Evolutionary conservation across 1,140 invertebrate genomes (phyloP).

Genomic region (Sarcophaga bullata): DNA sequence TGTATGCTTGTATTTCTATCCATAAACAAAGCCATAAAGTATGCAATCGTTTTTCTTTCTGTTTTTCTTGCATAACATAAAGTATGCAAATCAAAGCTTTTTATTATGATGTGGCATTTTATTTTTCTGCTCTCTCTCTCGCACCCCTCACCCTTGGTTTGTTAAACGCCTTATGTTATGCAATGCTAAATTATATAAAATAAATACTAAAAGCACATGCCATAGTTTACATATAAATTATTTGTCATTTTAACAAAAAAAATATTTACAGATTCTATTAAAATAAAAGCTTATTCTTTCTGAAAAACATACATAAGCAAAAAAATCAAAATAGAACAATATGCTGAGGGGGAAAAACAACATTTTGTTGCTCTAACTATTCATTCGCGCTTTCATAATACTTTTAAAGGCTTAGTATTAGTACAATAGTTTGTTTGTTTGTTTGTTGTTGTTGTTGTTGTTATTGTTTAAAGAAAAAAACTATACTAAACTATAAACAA

Average conservation of each 20-base stretch:
- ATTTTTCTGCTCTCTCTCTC: neutral
- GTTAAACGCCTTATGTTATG: neutral
- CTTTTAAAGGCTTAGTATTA: conserved; percentile 24
- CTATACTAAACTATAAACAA: neutral
- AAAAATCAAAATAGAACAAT: neutral
- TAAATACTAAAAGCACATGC: neutral
- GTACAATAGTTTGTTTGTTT: conserved; percentile 16
- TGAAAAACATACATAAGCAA: neutral
- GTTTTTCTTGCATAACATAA: neutral
- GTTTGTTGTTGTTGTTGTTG: no score
- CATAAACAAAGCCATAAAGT: no score
- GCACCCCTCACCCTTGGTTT: neutral
- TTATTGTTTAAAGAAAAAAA: no score
- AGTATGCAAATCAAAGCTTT: neutral
- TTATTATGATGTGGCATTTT: neutral
- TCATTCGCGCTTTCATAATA: conserved; percentile 19
- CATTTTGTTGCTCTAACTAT: neutral
- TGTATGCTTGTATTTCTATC: neutral
- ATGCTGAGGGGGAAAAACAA: neutral
- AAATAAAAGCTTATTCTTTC: conserved; percentile 22
- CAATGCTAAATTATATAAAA: neutral
- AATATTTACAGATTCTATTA: conserved; percentile 25
- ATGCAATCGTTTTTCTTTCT: neutral
- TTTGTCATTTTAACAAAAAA: conserved; percentile 16
- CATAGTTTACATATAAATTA: conserved; percentile 22